A percentile compares a stretch with the other conserved stretches of the same genome.
These are phyloP conservation scores for Electrona antarctica DNA, from an alignment of 2,113 vertebrate genomes.

Conservation along the genomic window DNA sequence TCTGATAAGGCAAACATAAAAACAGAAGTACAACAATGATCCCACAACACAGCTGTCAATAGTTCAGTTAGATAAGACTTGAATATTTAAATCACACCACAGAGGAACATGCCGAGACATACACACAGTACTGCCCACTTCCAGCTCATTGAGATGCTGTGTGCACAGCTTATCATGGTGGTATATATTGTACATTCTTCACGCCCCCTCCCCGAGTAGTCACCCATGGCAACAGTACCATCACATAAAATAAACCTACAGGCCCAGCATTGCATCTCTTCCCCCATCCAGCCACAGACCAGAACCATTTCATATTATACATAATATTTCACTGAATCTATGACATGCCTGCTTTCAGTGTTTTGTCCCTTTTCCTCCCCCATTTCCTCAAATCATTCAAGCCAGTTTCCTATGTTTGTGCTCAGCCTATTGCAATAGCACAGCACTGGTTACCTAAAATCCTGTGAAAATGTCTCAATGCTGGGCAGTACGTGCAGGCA, in stretches of 20 bases:
- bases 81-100: background rate
- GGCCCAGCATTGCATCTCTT: slow-evolving; percentile 10
- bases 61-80: background rate
- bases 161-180: background rate
- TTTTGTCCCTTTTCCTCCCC: no score
- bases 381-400: no score
- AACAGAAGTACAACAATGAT: background rate
- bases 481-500: background rate
- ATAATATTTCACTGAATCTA: no score
- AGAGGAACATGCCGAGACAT: background rate
- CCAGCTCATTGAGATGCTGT: background rate
- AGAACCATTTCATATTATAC: no score
- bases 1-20: background rate
- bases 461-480: slow-evolving; percentile 7
- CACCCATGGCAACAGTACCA: slow-evolving; percentile 36
- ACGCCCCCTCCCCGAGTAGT: slow-evolving; percentile 25
- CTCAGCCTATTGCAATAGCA: background rate
- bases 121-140: background rate
- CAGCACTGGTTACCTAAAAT: background rate
- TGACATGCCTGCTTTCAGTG: no score
- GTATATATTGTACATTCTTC: slow-evolving; percentile 27
- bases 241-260: background rate
- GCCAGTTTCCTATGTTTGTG: no score
- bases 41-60: background rate
- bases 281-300: background rate